phyloP scores from a whole-genome alignment of 2,113 vertebrate species.

The Podocnemis expansa region DNA sequence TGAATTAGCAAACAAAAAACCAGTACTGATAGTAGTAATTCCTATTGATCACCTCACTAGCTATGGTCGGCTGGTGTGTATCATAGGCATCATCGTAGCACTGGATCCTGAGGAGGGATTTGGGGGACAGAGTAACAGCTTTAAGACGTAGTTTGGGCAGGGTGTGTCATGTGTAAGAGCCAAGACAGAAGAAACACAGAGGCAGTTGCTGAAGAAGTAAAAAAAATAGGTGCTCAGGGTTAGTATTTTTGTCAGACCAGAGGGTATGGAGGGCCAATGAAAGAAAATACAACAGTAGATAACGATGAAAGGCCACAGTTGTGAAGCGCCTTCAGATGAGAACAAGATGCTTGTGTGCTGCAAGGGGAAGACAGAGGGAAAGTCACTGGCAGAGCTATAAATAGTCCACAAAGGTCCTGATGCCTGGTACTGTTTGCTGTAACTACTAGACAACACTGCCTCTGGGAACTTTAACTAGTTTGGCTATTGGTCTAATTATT shows the following conservation, averaged over 20 bases:
- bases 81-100: background rate
- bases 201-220: background rate
- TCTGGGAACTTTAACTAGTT: background rate
- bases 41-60: background rate
- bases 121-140: background rate
- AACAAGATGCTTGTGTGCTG: background rate
- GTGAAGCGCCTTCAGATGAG: background rate
- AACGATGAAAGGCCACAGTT: background rate
- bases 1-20: background rate
- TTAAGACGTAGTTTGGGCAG: background rate
- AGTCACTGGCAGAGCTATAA: background rate
- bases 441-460: background rate
- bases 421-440: background rate
- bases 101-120: background rate
- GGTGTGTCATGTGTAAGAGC: background rate
- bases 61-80: background rate
- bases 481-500: background rate
- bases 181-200: background rate
- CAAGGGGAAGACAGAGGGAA: background rate
- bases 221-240: background rate
- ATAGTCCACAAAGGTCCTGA: background rate
- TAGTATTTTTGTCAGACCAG: background rate
- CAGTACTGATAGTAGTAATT: background rate
- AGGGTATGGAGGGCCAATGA: background rate
- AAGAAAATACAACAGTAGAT: background rate